These are phyloP conservation scores for Grallaria varia DNA, from an alignment of 2,113 vertebrate genomes.

Conservation along the genomic window DNA sequence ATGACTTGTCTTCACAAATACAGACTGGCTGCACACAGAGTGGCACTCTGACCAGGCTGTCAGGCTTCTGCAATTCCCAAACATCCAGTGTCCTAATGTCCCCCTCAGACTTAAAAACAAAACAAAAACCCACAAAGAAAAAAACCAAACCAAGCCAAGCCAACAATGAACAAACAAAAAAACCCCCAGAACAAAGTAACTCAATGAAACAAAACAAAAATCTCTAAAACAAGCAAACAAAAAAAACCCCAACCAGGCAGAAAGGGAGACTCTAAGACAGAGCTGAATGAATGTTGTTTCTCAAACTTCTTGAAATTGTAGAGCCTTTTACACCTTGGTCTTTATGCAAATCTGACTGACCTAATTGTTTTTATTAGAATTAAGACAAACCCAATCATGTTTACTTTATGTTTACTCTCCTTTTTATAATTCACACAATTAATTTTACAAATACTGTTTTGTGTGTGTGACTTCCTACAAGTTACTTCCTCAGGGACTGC, in stretches of 20 bases:
- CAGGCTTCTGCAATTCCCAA: background rate
- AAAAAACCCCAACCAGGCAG: background rate
- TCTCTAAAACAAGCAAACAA: background rate
- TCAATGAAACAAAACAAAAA: background rate
- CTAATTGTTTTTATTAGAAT: background rate
- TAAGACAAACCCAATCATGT: background rate
- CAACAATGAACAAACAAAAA: too few species aligned
- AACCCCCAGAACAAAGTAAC: too few species aligned
- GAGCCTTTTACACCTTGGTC: background rate
- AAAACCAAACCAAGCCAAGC: background rate
- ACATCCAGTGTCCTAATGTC: background rate
- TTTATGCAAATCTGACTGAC: background rate
- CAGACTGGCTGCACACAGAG: background rate
- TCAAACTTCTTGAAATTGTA: background rate
- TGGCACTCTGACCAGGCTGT: background rate
- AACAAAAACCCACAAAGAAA: too few species aligned
- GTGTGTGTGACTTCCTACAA: background rate
- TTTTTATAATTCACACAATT: background rate
- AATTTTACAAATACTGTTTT: background rate
- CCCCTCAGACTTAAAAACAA: background rate
- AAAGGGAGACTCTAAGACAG: background rate
- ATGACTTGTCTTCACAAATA: background rate
- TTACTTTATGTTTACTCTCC: background rate
- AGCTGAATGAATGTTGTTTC: accelerated
- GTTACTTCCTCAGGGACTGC: background rate